Base-by-base conservation (phyloP, 2,113 vertebrate species). In the Progne subis region DNA sequence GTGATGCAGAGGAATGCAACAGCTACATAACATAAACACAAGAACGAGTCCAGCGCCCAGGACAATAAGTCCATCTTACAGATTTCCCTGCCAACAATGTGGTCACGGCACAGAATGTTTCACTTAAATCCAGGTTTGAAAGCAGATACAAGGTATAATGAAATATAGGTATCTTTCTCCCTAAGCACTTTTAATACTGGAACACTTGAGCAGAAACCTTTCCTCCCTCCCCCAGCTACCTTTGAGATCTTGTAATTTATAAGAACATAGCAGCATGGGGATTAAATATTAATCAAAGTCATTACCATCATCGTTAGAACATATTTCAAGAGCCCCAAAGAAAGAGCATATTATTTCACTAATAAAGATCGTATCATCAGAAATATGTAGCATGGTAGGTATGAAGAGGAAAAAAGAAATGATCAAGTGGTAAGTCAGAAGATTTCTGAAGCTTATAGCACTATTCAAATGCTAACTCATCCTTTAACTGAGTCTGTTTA, bases 241-340 rank as follows among this genome's bases (percentile, higher is more conserved):
- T 96, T 31, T 93, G 87, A 86, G 87, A 95, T 79, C 79, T 86
- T 86, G 85, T 88, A 95, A 88, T 87, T 84, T 90, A 52, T 82
- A 95, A 95, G 82, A 91, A 95, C 72, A 55, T 41, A 95, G 74
- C 53, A 76, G 91, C 79, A 69, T 11, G 18, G 88, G 80, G 86
- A 97, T 96, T 96, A 96, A 93, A 96, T 94, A 96, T 97, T 95
- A 95, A 96, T 96, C 92, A 94, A 93, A 97, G 93, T 90, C 82
- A 96, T 90, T 96, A 94, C 67, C 50, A 69, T 88, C 76, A 87
- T 82, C 20, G 12, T 82, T 72, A 85, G 77, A 95, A 93, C 59
- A 70, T 63, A 94, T 74, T 97, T 97, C 88, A 96, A 87, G 86
- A 93, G 86, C 79, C 69, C 82, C 76, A 88, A 91, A 96, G 91